Percentiles rank a stretch among this genome's conserved stretches.
Evolutionary conservation across 2,797 vertebrate genomes (phyloP).

Genomic region (Rhinoraja longicauda): DNA sequence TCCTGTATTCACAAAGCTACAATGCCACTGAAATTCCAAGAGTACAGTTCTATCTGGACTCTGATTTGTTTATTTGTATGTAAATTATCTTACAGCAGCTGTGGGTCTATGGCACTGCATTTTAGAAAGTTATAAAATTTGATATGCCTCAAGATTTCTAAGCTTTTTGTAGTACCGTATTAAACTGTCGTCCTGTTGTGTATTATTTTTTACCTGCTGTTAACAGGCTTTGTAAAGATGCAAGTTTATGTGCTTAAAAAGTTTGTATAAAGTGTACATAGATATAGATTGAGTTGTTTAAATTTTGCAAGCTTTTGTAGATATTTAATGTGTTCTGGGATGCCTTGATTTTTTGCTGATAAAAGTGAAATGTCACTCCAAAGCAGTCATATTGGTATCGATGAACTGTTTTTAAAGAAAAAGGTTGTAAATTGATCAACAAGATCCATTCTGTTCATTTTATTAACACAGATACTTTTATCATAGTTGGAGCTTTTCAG

Average conservation of each 20-base stretch:
- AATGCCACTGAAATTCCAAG: not conserved
- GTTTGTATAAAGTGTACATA: constrained; percentile 89
- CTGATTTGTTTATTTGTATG: constrained; percentile 15
- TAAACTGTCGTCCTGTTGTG: constrained; percentile 61
- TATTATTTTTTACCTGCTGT: constrained; percentile 61
- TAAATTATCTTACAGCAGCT: constrained; percentile 30
- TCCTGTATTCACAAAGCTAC: not conserved
- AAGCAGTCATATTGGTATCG: constrained; percentile 49
- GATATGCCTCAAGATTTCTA: constrained; percentile 52
- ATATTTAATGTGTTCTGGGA: constrained; percentile 73
- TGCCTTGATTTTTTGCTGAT: constrained; percentile 58
- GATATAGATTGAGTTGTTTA: constrained; percentile 58
- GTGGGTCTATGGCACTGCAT: constrained; percentile 57
- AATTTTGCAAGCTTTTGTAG: constrained; percentile 79
- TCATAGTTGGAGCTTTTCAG: constrained; percentile 48
- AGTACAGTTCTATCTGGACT: not conserved
- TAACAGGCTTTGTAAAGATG: constrained; percentile 76
- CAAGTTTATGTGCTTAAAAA: constrained; percentile 73
- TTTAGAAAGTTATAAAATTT: constrained; percentile 51
- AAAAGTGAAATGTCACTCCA: constrained; percentile 50
- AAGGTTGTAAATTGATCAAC: constrained; percentile 49
- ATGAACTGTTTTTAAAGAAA: constrained; percentile 42
- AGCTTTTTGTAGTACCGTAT: constrained; percentile 64
- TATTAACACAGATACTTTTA: constrained; percentile 54
- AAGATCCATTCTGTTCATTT: constrained; percentile 52